These are phyloP conservation scores for Andrena cerasifolii DNA, from an alignment of 1,140 invertebrate species.

Conservation along the genomic window DNA sequence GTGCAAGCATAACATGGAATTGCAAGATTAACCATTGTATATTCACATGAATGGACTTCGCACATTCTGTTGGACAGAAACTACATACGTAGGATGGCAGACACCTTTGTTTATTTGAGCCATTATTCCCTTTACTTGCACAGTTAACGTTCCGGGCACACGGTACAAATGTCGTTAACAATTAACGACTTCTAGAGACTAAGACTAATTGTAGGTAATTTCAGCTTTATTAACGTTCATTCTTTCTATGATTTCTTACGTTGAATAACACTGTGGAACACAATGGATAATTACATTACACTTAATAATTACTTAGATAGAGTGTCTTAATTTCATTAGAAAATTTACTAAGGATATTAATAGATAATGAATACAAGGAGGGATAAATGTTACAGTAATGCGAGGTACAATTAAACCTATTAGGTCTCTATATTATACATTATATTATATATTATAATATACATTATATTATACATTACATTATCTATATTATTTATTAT, in stretches of 20 bases:
- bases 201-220: neutral
- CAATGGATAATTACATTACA: too few relatives aligned
- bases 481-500: too few relatives aligned
- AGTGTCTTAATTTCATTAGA: too few relatives aligned
- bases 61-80: neutral
- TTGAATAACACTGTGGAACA: too few relatives aligned
- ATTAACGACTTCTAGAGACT: neutral
- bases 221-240: neutral
- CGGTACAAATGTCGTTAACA: neutral
- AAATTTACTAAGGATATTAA: too few relatives aligned
- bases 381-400: too few relatives aligned
- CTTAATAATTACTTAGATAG: too few relatives aligned
- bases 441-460: too few relatives aligned
- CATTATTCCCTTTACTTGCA: neutral
- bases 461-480: too few relatives aligned
- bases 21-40: constrained; percentile 2
- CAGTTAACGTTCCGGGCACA: neutral
- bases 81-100: neutral
- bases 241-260: neutral
- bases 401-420: too few relatives aligned
- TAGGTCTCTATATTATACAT: too few relatives aligned
- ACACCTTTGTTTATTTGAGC: constrained; percentile 16
- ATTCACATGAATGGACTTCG: neutral
- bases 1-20: neutral
- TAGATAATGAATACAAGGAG: too few relatives aligned